These are phyloP conservation scores for Enteromius mattozi DNA, from an alignment of 2,797 vertebrate species.

Conservation along the genomic window DNA sequence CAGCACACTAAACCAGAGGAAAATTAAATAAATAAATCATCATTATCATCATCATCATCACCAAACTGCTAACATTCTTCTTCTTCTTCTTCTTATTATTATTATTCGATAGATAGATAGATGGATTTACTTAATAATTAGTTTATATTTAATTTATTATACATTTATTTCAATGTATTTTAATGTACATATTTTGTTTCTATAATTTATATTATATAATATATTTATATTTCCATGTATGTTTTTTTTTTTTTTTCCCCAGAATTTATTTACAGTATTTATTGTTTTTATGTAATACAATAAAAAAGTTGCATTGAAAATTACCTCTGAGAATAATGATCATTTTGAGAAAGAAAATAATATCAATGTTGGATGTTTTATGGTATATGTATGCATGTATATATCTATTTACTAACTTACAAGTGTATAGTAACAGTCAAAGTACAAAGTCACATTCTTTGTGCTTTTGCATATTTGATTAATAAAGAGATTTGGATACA, in stretches of 20 bases:
- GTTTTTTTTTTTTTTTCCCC: too few species aligned
- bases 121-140: too few species aligned
- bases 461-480: background rate
- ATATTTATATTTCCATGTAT: too few species aligned
- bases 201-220: too few species aligned
- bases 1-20: background rate
- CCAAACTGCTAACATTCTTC: background rate
- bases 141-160: too few species aligned
- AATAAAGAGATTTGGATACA: background rate
- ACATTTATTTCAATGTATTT: too few species aligned
- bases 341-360: background rate
- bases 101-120: too few species aligned
- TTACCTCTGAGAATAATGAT: background rate
- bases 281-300: background rate
- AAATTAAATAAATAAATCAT: background rate
- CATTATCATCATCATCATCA: background rate
- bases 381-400: too few species aligned
- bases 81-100: too few species aligned
- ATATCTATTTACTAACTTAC: background rate
- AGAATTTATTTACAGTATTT: background rate
- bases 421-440: background rate
- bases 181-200: too few species aligned
- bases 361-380: background rate
- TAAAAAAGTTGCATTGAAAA: background rate
- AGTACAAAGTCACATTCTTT: background rate